Evolutionary conservation across 2,888 invertebrate species (phyloP).

Genomic region (Hartigia nigra): DNA sequence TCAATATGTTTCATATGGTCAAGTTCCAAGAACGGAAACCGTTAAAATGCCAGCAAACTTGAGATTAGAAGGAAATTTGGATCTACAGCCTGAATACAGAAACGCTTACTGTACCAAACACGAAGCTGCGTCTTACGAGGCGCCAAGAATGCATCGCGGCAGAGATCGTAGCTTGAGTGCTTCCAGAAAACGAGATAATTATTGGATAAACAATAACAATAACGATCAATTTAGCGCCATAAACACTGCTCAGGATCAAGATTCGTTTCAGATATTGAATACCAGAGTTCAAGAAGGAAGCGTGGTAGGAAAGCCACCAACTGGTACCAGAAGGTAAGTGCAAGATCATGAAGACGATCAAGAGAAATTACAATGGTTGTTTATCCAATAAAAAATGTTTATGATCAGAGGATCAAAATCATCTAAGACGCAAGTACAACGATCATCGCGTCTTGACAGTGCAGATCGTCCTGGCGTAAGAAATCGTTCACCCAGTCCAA

Average conservation of each 20-base stretch:
- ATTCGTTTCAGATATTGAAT: slow-evolving; percentile 56
- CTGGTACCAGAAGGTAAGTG: slow-evolving; percentile 49
- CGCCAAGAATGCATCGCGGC: slow-evolving; percentile 40
- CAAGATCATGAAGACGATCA: not conserved
- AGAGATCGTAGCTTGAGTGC: slow-evolving; percentile 52
- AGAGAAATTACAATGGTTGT: not conserved
- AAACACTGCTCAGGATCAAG: slow-evolving; percentile 51
- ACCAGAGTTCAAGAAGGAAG: slow-evolving; percentile 56
- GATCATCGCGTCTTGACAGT: slow-evolving; percentile 41
- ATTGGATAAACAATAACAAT: slow-evolving; percentile 54
- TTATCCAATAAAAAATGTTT: not conserved
- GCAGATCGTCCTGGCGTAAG: slow-evolving; percentile 39
- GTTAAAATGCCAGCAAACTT: slow-evolving; percentile 58
- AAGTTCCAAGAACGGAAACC: slow-evolving; percentile 53
- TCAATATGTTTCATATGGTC: slow-evolving; percentile 55
- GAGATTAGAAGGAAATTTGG: slow-evolving; percentile 62
- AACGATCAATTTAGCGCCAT: slow-evolving; percentile 48
- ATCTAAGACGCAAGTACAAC: slow-evolving; percentile 35
- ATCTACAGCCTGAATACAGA: slow-evolving; percentile 67
- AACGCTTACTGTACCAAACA: slow-evolving; percentile 59
- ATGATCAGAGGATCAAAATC: slow-evolving; percentile 32
- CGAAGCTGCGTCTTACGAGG: slow-evolving; percentile 21
- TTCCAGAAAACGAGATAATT: slow-evolving; percentile 48
- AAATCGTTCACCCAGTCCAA: slow-evolving; percentile 64
- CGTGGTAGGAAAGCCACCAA: slow-evolving; percentile 54